These are phyloP conservation scores for Mimas tiliae DNA, from an alignment of 2,888 invertebrate species.

Conservation along the genomic window DNA sequence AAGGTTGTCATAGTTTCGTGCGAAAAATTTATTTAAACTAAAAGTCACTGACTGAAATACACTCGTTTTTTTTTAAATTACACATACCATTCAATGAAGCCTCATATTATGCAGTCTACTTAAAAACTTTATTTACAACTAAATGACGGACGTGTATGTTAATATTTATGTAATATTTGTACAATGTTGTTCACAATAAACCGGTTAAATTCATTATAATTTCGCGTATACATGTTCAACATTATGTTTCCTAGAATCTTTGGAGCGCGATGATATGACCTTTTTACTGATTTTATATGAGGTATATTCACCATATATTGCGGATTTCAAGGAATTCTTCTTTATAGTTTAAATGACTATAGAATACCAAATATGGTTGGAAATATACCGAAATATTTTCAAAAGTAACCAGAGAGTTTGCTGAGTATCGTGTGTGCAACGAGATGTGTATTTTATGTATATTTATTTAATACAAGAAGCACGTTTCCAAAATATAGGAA, in stretches of 20 bases:
- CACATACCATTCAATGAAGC: not conserved
- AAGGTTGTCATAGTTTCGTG: not conserved
- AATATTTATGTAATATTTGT: constrained; percentile 6
- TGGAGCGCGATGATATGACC: constrained; percentile 34
- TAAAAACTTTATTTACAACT: not conserved
- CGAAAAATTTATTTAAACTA: too few species aligned
- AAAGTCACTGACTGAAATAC: too few species aligned
- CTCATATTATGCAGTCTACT: not conserved
- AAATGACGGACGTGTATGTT: constrained; percentile 6
- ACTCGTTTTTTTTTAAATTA: not conserved
- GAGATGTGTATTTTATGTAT: too few species aligned
- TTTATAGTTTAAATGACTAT: not conserved
- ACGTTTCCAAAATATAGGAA: too few species aligned
- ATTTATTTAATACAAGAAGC: too few species aligned
- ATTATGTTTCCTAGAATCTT: constrained; percentile 13
- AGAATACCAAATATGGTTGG: too few species aligned
- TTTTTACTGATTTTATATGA: constrained; percentile 33
- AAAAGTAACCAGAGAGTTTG: too few species aligned
- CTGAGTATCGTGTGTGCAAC: too few species aligned
- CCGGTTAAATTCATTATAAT: constrained; percentile 28
- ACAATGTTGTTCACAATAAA: constrained; percentile 29
- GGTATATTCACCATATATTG: not conserved
- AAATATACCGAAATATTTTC: too few species aligned
- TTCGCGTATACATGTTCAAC: not conserved
- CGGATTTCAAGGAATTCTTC: not conserved